Evolutionary conservation across 92 coral and sea anemone genomes (phyloP).

Genomic region (Zoanthus solanderi): DNA sequence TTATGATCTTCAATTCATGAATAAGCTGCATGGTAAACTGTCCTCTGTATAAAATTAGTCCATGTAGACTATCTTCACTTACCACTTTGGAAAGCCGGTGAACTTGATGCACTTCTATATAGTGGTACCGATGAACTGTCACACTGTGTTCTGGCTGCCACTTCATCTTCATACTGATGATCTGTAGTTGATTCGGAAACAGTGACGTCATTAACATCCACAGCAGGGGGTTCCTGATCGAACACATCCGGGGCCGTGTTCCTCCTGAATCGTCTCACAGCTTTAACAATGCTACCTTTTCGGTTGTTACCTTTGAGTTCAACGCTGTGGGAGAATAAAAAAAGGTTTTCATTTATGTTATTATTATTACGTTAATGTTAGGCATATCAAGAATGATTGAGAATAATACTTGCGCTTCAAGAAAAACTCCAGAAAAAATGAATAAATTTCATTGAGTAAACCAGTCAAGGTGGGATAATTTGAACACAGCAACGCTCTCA

Average conservation of each 20-base stretch:
- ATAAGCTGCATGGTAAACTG: no score
- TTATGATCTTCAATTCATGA: no score
- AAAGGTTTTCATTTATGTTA: no score
- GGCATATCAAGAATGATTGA: no score
- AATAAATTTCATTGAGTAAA: no score
- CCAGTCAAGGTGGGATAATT: no score
- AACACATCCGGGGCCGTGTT: slow-evolving; percentile 28
- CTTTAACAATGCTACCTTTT: slow-evolving; percentile 27
- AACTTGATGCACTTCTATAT: slow-evolving; percentile 4
- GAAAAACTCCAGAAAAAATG: no score
- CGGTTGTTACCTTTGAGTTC: slow-evolving; percentile 38
- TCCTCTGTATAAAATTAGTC: no score
- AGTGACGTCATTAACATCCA: background rate
- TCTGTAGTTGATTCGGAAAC: slow-evolving; percentile 39
- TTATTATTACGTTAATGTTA: no score
- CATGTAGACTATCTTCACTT: background rate
- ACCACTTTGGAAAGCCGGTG: background rate
- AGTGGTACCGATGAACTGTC: background rate
- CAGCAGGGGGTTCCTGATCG: slow-evolving; percentile 1
- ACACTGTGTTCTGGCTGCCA: background rate
- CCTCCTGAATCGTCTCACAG: slow-evolving; percentile 35
- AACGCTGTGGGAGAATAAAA: slow-evolving; percentile 9
- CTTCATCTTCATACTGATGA: background rate
- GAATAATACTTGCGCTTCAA: no score
- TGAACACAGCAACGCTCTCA: no score